Conservation (phyloP, 2,797 vertebrate genomes). For the Galago senegalensis region DNA sequence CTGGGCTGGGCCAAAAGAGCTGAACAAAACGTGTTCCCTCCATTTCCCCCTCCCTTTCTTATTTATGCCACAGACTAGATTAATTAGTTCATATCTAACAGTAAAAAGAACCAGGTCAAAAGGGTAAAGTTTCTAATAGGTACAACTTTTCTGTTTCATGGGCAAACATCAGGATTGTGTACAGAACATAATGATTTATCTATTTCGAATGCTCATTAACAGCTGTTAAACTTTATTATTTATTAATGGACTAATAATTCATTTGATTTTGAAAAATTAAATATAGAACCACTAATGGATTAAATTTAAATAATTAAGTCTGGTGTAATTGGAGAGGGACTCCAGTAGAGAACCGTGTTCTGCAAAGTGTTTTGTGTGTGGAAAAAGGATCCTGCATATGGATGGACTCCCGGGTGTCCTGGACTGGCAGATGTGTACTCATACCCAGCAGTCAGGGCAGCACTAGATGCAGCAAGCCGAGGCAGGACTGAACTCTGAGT, state of each 20-base stretch:
- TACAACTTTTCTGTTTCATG: conserved; percentile 22
- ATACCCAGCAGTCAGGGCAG: neutral
- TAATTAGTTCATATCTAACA: conserved; percentile 1
- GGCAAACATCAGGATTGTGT: conserved; percentile 62
- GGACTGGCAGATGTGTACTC: rapidly evolving
- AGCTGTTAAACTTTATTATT: conserved; percentile 77
- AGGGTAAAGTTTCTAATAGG: conserved; percentile 1
- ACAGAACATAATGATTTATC: conserved; percentile 42
- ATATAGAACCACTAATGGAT: conserved; percentile 73
- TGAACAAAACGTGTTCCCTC: neutral
- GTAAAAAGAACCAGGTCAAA: conserved; percentile 27
- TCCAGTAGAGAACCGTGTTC: neutral
- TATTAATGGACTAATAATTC: conserved; percentile 78
- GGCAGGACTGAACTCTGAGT: neutral
- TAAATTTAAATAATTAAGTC: conserved; percentile 78
- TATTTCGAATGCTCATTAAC: conserved; percentile 71
- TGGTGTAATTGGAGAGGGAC: neutral
- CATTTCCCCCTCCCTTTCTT: neutral
- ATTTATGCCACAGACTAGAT: neutral
- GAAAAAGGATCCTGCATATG: too few relatives aligned
- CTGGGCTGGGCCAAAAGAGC: neutral
- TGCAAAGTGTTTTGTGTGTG: neutral
- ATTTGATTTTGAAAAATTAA: conserved; percentile 68
- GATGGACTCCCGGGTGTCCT: neutral
- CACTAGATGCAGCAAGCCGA: neutral